phyloP scores from a whole-genome alignment of 2,888 invertebrate species.

The Philopedon plagiatum region DNA sequence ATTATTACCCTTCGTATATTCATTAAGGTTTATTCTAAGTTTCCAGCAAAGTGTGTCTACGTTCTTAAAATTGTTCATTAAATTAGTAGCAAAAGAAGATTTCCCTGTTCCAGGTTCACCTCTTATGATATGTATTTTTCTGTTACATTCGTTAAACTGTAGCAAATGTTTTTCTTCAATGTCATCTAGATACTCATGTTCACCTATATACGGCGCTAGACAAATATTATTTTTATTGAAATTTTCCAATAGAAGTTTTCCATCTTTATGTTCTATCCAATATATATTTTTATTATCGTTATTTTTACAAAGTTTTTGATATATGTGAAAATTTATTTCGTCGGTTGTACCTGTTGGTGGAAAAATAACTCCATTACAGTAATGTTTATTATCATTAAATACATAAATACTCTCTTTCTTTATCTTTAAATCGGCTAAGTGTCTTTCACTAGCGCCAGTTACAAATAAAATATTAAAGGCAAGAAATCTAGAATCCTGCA shows the following conservation, averaged over 20 bases:
- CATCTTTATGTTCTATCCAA: slow-evolving; percentile 19
- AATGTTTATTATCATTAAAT: background rate
- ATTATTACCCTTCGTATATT: background rate
- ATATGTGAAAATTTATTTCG: background rate
- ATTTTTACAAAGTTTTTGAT: slow-evolving; percentile 7
- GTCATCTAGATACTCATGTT: background rate
- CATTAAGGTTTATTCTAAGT: background rate
- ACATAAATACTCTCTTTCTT: background rate
- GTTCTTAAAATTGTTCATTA: slow-evolving; percentile 8
- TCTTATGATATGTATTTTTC: slow-evolving; percentile 24
- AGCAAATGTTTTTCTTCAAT: background rate
- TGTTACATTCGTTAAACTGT: background rate
- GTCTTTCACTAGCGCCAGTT: background rate
- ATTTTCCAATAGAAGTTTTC: background rate
- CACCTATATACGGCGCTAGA: background rate
- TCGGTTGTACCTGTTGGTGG: background rate
- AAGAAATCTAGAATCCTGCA: background rate
- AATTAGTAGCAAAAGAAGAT: slow-evolving; percentile 30
- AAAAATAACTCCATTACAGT: background rate
- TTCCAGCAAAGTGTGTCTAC: background rate
- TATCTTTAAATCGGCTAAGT: background rate
- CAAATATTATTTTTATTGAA: background rate
- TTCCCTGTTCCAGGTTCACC: slow-evolving; percentile 44
- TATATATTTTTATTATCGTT: background rate
- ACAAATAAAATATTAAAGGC: background rate